Evolutionary conservation across 2,113 vertebrate species (phyloP), one percentile per base, ranked within the genome.

Genomic region (Chunga burmeisteri): DNA sequence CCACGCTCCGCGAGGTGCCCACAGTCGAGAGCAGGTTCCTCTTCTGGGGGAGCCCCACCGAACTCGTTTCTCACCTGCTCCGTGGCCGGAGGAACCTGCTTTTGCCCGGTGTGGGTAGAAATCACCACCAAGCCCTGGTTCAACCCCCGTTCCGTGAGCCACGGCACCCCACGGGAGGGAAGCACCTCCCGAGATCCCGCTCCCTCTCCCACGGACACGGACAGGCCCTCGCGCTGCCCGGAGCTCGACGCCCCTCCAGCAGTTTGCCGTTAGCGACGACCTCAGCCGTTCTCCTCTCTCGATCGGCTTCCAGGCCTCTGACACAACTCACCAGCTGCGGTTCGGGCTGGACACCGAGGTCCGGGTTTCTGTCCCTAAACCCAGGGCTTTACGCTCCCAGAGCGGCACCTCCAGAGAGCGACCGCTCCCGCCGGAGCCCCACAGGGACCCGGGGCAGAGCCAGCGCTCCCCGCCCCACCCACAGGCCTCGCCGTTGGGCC

Each of bases 291-390:
- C 0, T 10, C 44, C 34, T 22, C n/a, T 52, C 58, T 7, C 47
- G 10, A 10, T 5, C 56, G 49, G 0, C 65, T 36, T n/a, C 12
- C 5, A 5, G 30, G n/a, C 49, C 61, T 5, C 34, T 0, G 62
- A 9, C 0, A 29, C 38, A 6, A 3, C 61, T 11, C 72, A 12
- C 23, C 74, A 13, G 59, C 44, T 6, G 18, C 15, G 5, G 26
- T 12, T 5, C 22, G 26, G 2, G 49, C 19, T 0, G 65, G 30
- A 38, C 88, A 38, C 46, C 21, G 36, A 44, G 32, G 32, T 8
- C 38, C 47, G 3, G 16, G 0, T 4, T 13, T 1, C 56, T 5
- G 34, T 10, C 22, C 21, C 30, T 3, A 11, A 1, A 16, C 53
- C 6, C 1, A 40, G 62, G 8, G 47, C 40, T 47, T 5, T 0